A percentile compares a stretch with the other conserved stretches of the same genome.
phyloP scores from a whole-genome alignment of 2,113 vertebrate genomes.

The Nycticryphes semicollaris region DNA sequence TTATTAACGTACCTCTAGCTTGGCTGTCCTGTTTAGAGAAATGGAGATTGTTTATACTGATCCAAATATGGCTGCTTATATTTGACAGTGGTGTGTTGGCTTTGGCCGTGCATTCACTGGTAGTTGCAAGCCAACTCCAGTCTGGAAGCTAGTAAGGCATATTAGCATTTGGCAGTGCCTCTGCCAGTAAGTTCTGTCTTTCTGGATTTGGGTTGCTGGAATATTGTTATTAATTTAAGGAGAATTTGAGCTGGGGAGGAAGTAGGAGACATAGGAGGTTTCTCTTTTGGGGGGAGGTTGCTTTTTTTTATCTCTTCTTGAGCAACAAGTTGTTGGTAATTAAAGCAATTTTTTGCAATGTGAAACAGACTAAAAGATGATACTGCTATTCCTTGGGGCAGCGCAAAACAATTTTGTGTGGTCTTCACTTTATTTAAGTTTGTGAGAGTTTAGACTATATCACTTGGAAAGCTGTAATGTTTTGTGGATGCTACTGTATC shows the following conservation, averaged over 20 bases:
- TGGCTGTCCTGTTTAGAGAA: not conserved
- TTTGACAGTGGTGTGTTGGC: not conserved
- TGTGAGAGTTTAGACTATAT: not conserved
- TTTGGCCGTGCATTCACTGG: not conserved
- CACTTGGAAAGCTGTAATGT: not conserved
- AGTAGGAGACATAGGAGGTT: not conserved
- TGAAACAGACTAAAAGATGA: not conserved
- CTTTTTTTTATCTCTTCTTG: not conserved
- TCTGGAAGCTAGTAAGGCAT: not conserved
- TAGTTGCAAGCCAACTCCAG: not conserved
- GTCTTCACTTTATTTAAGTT: not conserved
- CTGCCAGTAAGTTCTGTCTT: not conserved
- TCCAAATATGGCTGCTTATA: accelerated
- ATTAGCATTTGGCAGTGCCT: not conserved
- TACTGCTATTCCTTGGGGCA: not conserved
- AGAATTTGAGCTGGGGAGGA: not conserved
- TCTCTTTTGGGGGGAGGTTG: not conserved
- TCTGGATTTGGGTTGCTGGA: not conserved
- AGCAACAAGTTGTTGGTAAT: not conserved
- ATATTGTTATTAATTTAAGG: not conserved
- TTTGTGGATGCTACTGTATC: not conserved
- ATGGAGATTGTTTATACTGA: not conserved
- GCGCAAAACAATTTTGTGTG: not conserved
- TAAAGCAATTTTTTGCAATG: not conserved
- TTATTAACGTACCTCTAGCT: not conserved